Percentiles rank a stretch among this genome's conserved stretches.
phyloP scores from a whole-genome alignment of 2,888 invertebrate species.

The Eupithecia subumbrata region DNA sequence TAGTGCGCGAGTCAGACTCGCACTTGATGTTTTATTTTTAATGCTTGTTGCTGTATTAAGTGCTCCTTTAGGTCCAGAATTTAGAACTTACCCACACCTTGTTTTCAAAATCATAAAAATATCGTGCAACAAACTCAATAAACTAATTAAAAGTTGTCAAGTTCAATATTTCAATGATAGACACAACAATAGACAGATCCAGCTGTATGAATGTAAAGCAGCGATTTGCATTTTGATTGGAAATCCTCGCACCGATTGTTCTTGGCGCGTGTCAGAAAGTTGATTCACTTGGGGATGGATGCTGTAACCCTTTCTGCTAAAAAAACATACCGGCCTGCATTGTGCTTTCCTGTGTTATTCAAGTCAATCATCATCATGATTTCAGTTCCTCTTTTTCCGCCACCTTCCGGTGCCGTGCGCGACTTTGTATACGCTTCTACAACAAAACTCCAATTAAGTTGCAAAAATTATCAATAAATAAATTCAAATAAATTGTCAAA shows the following conservation, averaged over 20 bases:
- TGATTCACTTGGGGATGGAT: conserved; percentile 56
- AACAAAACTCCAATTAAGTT: too few relatives aligned
- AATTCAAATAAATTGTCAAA: too few relatives aligned
- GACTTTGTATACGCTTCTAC: too few relatives aligned
- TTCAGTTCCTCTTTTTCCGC: not conserved
- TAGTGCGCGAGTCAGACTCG: too few relatives aligned
- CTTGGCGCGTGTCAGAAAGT: conserved; percentile 53
- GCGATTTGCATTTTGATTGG: conserved; percentile 78
- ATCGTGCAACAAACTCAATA: not conserved
- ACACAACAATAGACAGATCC: conserved; percentile 28
- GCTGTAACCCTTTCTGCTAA: conserved; percentile 22
- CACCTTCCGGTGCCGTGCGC: too few relatives aligned
- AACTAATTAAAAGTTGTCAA: conserved; percentile 28
- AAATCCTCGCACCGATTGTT: conserved; percentile 61
- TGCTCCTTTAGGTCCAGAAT: not conserved
- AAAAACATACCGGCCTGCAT: not conserved
- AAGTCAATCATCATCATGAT: not conserved
- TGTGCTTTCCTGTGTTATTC: not conserved
- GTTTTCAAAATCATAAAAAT: not conserved
- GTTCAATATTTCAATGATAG: conserved; percentile 29
- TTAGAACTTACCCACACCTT: not conserved
- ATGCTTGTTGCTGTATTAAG: not conserved
- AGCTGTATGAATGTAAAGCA: conserved; percentile 59
- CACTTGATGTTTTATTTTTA: too few relatives aligned
- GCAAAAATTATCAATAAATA: too few relatives aligned